phyloP scores from a whole-genome alignment of 2,113 vertebrate species.

The Aleadryas rufinucha region DNA sequence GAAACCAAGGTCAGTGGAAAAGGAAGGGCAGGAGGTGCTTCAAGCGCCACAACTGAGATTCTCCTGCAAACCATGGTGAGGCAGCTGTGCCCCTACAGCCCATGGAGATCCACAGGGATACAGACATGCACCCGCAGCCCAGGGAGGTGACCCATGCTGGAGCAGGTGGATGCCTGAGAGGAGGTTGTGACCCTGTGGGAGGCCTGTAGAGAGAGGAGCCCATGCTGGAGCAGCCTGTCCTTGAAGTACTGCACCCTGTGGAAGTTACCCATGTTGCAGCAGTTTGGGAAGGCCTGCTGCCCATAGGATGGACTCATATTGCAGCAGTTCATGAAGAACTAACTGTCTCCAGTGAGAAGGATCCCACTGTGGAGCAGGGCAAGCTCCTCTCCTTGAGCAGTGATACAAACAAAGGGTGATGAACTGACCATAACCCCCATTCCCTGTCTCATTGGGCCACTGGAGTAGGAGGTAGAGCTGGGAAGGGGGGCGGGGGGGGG shows the following conservation, averaged over 20 bases:
- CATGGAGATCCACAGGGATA: too few species aligned
- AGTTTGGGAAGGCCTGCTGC: background rate
- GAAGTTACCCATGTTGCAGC: background rate
- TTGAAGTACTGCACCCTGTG: background rate
- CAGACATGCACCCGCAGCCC: background rate
- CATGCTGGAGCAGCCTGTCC: background rate
- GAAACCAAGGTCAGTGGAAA: background rate
- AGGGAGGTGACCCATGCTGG: fast-evolving
- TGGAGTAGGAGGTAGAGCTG: background rate
- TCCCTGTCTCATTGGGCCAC: background rate
- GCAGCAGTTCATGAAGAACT: background rate
- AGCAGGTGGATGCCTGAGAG: background rate
- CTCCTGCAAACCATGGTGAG: background rate
- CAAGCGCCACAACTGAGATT: background rate
- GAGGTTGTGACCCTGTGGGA: background rate
- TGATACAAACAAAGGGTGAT: background rate
- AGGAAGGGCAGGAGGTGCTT: background rate
- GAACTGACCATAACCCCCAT: background rate
- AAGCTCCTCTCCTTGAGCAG: background rate
- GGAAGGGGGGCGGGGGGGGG: background rate
- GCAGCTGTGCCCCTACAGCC: background rate
- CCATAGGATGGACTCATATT: background rate
- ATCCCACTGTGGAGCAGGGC: background rate
- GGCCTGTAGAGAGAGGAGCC: background rate
- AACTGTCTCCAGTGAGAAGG: background rate